phyloP scores from a whole-genome alignment of 2,113 vertebrate genomes.

The Pedetes capensis region DNA sequence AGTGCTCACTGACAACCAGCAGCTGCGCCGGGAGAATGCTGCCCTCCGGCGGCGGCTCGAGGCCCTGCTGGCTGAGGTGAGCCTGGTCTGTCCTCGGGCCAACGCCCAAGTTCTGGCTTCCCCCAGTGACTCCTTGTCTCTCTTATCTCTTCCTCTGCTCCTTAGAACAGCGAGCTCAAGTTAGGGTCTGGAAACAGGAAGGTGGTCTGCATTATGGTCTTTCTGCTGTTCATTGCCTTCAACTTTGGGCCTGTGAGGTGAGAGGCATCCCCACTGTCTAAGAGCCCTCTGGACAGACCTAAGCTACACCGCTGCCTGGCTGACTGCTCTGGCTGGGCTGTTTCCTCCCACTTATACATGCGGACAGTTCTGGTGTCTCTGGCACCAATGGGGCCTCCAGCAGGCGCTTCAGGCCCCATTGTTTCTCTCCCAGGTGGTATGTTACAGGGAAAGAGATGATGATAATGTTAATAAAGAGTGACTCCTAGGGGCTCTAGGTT shows the following conservation, averaged over 20 bases:
- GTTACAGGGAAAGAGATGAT: too few relatives aligned
- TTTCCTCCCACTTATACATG: neutral
- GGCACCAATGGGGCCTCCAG: fast-evolving
- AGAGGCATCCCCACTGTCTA: neutral
- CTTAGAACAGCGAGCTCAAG: constrained; percentile 82
- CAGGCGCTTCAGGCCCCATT: neutral
- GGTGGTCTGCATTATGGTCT: constrained; percentile 90
- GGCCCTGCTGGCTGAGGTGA: constrained; percentile 77
- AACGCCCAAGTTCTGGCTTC: too few relatives aligned
- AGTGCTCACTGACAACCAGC: constrained; percentile 90
- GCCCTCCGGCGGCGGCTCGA: constrained; percentile 88
- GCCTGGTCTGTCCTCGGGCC: neutral
- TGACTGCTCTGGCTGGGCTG: neutral
- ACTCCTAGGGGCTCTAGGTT: neutral
- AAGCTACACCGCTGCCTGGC: fast-evolving
- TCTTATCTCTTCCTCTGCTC: neutral
- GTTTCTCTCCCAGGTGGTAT: neutral
- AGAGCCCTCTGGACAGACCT: neutral
- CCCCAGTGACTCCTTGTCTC: neutral
- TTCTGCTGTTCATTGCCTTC: constrained; percentile 92
- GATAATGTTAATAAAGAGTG: neutral
- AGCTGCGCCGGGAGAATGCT: constrained; percentile 89
- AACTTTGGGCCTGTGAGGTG: constrained; percentile 93
- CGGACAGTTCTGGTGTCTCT: neutral
- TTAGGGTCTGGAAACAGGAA: constrained; percentile 86